These are phyloP conservation scores for Hydriomena furcata DNA, from an alignment of 2,888 invertebrate species.

Conservation along the genomic window DNA sequence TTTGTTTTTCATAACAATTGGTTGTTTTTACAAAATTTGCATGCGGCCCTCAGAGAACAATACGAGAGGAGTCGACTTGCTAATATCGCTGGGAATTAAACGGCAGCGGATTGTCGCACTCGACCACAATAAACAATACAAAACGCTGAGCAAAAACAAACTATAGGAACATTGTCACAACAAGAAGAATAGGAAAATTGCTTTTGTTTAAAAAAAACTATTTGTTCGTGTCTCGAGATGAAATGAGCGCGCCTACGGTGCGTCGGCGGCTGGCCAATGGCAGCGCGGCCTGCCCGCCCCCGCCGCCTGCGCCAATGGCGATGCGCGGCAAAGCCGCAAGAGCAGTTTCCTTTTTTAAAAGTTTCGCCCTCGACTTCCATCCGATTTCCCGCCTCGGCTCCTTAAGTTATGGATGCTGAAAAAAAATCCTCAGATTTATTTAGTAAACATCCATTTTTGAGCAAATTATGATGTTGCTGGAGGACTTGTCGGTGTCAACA, in stretches of 20 bases:
- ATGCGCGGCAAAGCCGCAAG: slow-evolving; percentile 61
- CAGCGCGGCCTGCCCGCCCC: slow-evolving; percentile 69
- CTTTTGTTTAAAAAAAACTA: slow-evolving; percentile 83
- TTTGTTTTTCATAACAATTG: slow-evolving; percentile 71
- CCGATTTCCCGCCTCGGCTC: slow-evolving; percentile 80
- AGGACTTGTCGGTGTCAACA: slow-evolving; percentile 25
- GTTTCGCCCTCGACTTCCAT: slow-evolving; percentile 80
- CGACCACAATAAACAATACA: slow-evolving; percentile 79
- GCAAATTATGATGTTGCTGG: slow-evolving; percentile 76
- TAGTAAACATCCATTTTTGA: slow-evolving; percentile 73
- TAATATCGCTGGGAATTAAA: slow-evolving; percentile 79
- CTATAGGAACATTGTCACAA: slow-evolving; percentile 75
- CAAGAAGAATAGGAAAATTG: slow-evolving; percentile 84
- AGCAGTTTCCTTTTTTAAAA: slow-evolving; percentile 83
- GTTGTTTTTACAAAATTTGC: slow-evolving; percentile 75
- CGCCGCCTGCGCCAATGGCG: slow-evolving; percentile 67
- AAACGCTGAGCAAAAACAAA: slow-evolving; percentile 79
- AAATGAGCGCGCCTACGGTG: slow-evolving; percentile 75
- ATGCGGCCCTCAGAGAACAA: slow-evolving; percentile 62
- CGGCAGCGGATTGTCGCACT: slow-evolving; percentile 78
- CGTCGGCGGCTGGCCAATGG: slow-evolving; percentile 69
- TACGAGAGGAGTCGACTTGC: slow-evolving; percentile 63
- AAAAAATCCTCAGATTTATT: slow-evolving; percentile 78
- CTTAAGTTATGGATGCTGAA: slow-evolving; percentile 76
- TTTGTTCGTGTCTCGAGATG: slow-evolving; percentile 79